Evolutionary conservation across 2,797 vertebrate genomes (phyloP).

Genomic region (Rhinichthys osculus): DNA sequence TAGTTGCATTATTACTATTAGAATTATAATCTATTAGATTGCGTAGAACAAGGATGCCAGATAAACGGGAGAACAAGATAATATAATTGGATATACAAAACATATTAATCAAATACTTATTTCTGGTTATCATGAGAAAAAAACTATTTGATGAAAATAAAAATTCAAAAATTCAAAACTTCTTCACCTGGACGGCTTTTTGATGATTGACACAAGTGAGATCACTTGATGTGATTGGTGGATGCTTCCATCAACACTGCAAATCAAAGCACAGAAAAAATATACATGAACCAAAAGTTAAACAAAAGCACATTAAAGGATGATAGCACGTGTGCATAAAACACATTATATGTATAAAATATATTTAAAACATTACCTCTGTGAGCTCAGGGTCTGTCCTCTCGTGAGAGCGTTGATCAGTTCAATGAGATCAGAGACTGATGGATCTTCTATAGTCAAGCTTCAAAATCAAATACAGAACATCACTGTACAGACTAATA

Average conservation of each 20-base stretch:
- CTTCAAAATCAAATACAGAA: background rate
- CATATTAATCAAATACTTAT: background rate
- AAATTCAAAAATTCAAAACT: too few species aligned
- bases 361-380: background rate
- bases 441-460: rapidly evolving
- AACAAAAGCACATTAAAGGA: background rate
- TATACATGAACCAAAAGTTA: too few species aligned
- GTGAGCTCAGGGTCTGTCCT: background rate
- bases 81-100: background rate
- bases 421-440: background rate
- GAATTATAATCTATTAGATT: too few species aligned
- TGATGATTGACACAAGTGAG: background rate
- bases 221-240: too few species aligned
- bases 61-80: background rate
- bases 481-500: background rate
- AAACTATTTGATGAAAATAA: background rate
- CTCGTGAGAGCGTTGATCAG: background rate
- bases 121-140: background rate
- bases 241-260: too few species aligned
- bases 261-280: too few species aligned
- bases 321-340: background rate
- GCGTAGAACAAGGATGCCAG: too few species aligned
- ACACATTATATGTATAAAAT: background rate
- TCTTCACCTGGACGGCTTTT: background rate
- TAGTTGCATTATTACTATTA: background rate